These are phyloP conservation scores for Australoheros facetus DNA, from an alignment of 2,797 vertebrate genomes.

Conservation along the genomic window DNA sequence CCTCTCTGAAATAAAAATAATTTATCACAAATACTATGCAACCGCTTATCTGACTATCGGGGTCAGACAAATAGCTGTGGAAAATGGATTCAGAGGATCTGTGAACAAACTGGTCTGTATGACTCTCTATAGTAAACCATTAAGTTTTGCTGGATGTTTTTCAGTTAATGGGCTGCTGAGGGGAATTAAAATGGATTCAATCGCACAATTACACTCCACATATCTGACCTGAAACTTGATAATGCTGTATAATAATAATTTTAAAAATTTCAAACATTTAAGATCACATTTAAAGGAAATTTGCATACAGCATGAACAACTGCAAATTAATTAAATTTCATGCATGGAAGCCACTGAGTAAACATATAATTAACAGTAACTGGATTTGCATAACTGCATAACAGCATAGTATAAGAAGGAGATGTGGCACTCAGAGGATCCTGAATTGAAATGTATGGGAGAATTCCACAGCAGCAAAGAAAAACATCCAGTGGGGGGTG, in stretches of 20 bases:
- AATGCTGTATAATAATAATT: neutral
- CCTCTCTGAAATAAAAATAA: neutral
- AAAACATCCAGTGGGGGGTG: neutral
- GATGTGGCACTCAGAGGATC: neutral
- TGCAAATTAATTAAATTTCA: neutral
- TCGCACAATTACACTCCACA: neutral
- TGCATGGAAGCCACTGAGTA: neutral
- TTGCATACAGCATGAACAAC: neutral
- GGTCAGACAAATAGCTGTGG: neutral
- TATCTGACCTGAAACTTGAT: neutral
- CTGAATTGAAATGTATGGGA: neutral
- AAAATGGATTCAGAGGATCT: neutral
- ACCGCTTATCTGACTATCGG: neutral
- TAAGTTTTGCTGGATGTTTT: neutral
- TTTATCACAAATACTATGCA: neutral
- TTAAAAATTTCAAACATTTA: neutral
- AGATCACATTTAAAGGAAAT: neutral
- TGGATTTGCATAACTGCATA: neutral
- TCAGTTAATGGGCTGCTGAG: neutral
- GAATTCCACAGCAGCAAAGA: neutral
- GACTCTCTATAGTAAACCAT: neutral
- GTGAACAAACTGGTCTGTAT: neutral
- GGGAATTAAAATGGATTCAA: neutral
- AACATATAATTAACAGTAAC: slow-evolving; percentile 1
- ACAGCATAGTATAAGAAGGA: neutral